Evolutionary conservation across 2,113 vertebrate genomes (phyloP), one percentile per base, ranked within the genome.

Genomic region (Edolisoma coerulescens): DNA sequence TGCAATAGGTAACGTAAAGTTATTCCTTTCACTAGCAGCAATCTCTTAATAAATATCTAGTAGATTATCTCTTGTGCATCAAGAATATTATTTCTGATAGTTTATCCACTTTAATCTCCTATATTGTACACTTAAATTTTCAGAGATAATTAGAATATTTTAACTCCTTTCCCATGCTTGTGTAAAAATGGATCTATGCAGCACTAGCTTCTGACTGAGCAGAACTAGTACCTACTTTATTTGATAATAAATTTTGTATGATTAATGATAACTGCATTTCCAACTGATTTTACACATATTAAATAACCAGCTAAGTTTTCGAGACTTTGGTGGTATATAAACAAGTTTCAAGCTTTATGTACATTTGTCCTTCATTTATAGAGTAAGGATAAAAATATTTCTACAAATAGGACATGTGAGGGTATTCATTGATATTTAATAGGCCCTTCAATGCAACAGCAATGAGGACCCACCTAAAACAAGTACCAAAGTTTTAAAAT

Each of bases 1-100:
- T 85, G 98, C 98, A 69, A 97, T 98, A 97, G 98, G 98, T 98
- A 96, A 98, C 4, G 83, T 74, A 91, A 79, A 56, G 56, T 39
- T 69, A 52, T 10, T 67, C 23, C 33, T 84, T 64, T 86, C n/a
- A 80, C 4, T 69, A 64, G 47, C 7, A 76, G 20, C 41, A 82
- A 52, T 69, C 24, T 71, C 37, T 33, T 82, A n/a, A 50, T 20
- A 54, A 81, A 49, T 69, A 41, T 28, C 45, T 64, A 42, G 8
- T 20, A 67, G 17, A 53, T 5, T 68, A 59, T 19, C 42, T 87
- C 59, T 75, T 21, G 28, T 77, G 33, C 21, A 92, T 52, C 49
- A 94, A 80, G 24, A 57, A n/a, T 45, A 68, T 26, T 63, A 24
- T 91, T 84, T 70, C 41, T 35, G 9, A 23, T 33, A 69, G 57